Evolutionary conservation across 1,140 invertebrate species (phyloP), one percentile per base, ranked within the genome.

Genomic region (Zaprionus africanus): DNA sequence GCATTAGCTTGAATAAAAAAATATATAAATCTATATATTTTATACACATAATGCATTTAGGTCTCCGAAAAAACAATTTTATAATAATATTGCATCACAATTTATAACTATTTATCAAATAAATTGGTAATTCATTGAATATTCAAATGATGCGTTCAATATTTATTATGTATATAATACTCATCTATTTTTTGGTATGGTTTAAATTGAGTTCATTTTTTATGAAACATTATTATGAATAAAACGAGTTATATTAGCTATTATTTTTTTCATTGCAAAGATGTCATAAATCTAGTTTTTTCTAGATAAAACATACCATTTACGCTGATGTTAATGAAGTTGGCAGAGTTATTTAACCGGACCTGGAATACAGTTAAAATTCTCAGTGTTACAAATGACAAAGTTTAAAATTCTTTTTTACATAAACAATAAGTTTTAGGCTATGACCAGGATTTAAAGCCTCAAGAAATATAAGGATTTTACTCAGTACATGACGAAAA

Each of bases 101-200:
- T 26, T 41, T 56, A 17, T 36, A 1, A 19, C 28, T 22, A 46
- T 57, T 17, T 59, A n/a, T n/a, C 15, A 24, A 13, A 26, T 60
- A 15, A 53, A 61, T 61, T 19, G 43, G 58, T 17, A 61, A 38
- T 53, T 69, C 57, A 69, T 61, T 69, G 43, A 61, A 69, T 69
- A 69, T 69, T 61, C 57, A 69, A 69, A 61, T 11, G 15, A 61
- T 51, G 46, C 46, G 46, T 51, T 51, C 12, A 24, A 51, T 51
- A 61, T 61, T 61, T 41, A 41, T 26, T 61, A 60, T 43, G 19
- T 43, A 12, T 41, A 61, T 43, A 26, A 22, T 46, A 46, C 41
- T 61, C n/a, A 28, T 17, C 4, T 41, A 26, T 24, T 41, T 59
- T 41, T 28, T 61, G n/a, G 7, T 61, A 46, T 61, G 38, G 26